Percentiles rank a stretch among this genome's conserved stretches.
Conservation (phyloP, 2,113 vertebrate genomes). For the Lontra canadensis region DNA sequence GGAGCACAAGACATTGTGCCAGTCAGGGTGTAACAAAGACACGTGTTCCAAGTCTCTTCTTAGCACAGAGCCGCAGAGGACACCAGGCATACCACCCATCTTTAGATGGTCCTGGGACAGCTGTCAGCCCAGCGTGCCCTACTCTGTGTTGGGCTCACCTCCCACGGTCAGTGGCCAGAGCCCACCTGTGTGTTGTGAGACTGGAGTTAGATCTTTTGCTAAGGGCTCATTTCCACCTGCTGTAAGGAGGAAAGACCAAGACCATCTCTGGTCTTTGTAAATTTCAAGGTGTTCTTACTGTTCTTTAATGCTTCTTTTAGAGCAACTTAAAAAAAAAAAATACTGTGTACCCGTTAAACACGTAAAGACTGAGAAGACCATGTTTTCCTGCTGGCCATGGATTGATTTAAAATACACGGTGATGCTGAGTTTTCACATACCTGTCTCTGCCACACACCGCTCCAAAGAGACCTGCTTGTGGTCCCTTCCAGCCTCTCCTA, state of each 20-base stretch:
- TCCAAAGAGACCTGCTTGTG: background rate
- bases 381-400: background rate
- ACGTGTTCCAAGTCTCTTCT: background rate
- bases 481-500: background rate
- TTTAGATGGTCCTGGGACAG: background rate
- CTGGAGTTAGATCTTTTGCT: background rate
- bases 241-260: background rate
- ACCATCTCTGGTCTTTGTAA: background rate
- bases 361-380: background rate
- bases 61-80: background rate
- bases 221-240: background rate
- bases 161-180: background rate
- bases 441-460: background rate
- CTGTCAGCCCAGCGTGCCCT: background rate
- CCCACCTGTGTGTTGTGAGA: too few species aligned
- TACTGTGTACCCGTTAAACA: background rate
- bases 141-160: background rate
- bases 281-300: background rate
- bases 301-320: background rate
- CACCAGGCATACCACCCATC: background rate
- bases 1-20: background rate
- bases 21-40: background rate
- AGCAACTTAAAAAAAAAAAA: background rate
- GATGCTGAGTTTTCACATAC: background rate
- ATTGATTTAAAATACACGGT: background rate